A percentile compares a stretch with the other conserved stretches of the same genome.
Conservation (phyloP, 2,888 invertebrate species). For the Philaethria dido region DNA sequence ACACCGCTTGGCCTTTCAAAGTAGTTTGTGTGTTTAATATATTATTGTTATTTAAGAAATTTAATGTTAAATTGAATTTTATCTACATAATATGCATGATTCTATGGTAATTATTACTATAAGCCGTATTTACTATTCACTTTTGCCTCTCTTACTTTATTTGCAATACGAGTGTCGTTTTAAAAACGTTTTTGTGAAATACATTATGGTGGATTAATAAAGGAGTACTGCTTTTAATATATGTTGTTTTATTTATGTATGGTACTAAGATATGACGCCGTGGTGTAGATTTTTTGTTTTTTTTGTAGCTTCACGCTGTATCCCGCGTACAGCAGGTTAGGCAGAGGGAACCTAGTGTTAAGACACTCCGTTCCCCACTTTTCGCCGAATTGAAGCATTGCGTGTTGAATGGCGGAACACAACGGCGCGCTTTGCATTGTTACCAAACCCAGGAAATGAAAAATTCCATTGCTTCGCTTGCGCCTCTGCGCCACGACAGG, state of each 20-base stretch:
- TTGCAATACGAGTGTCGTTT: conserved; percentile 83
- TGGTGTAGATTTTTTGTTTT: not conserved
- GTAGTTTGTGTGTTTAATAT: conserved; percentile 69
- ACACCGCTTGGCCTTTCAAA: conserved; percentile 84
- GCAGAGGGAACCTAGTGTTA: too few species aligned
- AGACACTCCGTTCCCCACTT: too few species aligned
- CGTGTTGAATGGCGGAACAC: too few species aligned
- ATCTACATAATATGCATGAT: conserved; percentile 50
- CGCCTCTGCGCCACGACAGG: too few species aligned
- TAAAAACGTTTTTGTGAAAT: conserved; percentile 80
- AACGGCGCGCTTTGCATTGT: too few species aligned
- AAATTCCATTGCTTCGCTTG: too few species aligned
- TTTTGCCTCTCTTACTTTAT: conserved; percentile 75
- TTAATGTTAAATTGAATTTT: conserved; percentile 48
- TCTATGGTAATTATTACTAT: conserved; percentile 51
- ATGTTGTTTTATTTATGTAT: conserved; percentile 33
- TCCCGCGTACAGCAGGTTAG: too few species aligned
- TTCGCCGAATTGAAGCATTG: too few species aligned
- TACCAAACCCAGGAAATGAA: too few species aligned
- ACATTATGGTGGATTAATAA: conserved; percentile 75
- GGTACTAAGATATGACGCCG: not conserved
- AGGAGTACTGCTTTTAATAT: conserved; percentile 53
- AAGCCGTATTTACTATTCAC: conserved; percentile 71
- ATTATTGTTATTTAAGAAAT: conserved; percentile 63
- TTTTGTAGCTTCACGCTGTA: too few species aligned